Evolutionary conservation across 1,140 invertebrate genomes (phyloP), one percentile per base, ranked within the genome.

Genomic region (Steinernema feltiae): DNA sequence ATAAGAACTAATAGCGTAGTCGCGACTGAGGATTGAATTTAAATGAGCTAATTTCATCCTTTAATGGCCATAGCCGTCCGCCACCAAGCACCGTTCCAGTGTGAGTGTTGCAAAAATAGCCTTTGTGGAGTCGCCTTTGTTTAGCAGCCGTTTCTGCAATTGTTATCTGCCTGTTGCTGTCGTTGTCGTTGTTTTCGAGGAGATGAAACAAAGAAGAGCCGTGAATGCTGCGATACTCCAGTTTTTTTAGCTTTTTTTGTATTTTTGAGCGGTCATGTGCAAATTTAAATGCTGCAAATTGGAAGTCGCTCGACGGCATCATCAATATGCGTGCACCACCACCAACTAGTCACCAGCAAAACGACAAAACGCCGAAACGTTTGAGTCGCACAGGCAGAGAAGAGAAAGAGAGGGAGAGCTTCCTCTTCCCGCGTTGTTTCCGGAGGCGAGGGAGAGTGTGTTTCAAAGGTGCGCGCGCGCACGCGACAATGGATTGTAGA

Each of bases 261-360:
- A 21, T 63, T 63, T 63, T 41, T 41, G 53, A 27, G 53, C 53
- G 24, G 24, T 27, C 24, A 63, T n/a, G n/a, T n/a, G n/a, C n/a
- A n/a, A n/a, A 63, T 63, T 63, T 63, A 63, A 63, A 63, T 63
- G 53, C 53, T 7, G 53, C 53, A 15, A 63, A 63, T 63, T 63
- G 53, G 53, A 63, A 63, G 53, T 63, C 53, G 53, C 53, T 21
- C 53, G 15, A 21, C 53, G 53, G 53, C 53, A 63, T 63, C 53
- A 63, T 63, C 53, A 63, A 63, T 63, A 63, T 63, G 53, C 53
- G 53, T 15, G 53, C 53, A 27, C 35, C 7, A 41, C 35, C 35
- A 41, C 7, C 35, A 41, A 41, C 35, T 7, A 41, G 35, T 41
- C 35, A 18, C 18, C 35, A 18, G 35, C 35, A 41, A 18, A 41